Evolutionary conservation across 2,888 invertebrate species (phyloP).

Genomic region (Drosophila formosana): DNA sequence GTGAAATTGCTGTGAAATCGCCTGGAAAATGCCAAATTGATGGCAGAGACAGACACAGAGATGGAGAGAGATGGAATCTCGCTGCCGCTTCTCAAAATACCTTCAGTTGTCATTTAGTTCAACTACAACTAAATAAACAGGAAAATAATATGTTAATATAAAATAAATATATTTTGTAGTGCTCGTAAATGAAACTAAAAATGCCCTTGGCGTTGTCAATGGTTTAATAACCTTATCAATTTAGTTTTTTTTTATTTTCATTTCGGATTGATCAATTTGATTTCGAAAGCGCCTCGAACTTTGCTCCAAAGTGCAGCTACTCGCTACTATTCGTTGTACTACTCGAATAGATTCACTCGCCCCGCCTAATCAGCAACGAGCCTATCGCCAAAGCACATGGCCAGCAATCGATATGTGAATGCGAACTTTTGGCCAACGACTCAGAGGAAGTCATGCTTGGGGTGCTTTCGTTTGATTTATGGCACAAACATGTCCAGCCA

Average conservation of each 20-base stretch:
- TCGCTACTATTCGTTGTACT: neutral
- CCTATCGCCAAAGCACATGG: slow-evolving; percentile 19
- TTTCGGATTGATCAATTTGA: slow-evolving; percentile 1
- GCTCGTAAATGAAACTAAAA: slow-evolving; percentile 39
- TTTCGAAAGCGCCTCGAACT: slow-evolving; percentile 40
- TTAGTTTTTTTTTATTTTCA: neutral
- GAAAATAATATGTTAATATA: neutral
- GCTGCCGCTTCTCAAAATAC: slow-evolving; percentile 23
- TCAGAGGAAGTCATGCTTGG: slow-evolving; percentile 20
- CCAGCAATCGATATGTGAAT: slow-evolving; percentile 27
- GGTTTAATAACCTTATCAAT: slow-evolving; percentile 65
- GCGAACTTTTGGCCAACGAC: slow-evolving; percentile 14
- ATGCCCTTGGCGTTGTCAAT: slow-evolving; percentile 49
- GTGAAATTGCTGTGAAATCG: slow-evolving; percentile 41
- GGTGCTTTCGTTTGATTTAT: slow-evolving; percentile 49
- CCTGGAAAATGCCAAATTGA: slow-evolving; percentile 54
- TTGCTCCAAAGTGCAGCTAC: slow-evolving; percentile 41
- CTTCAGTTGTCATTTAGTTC: slow-evolving; percentile 47
- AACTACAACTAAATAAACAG: slow-evolving; percentile 6
- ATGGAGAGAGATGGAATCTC: neutral
- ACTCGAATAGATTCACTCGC: neutral
- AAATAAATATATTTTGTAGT: slow-evolving; percentile 5
- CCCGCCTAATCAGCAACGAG: slow-evolving; percentile 28
- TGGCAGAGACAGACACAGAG: neutral
- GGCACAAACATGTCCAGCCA: slow-evolving; percentile 26